Evolutionary conservation across 1,140 invertebrate species (phyloP).

Genomic region (Luehdorfia chinensis): DNA sequence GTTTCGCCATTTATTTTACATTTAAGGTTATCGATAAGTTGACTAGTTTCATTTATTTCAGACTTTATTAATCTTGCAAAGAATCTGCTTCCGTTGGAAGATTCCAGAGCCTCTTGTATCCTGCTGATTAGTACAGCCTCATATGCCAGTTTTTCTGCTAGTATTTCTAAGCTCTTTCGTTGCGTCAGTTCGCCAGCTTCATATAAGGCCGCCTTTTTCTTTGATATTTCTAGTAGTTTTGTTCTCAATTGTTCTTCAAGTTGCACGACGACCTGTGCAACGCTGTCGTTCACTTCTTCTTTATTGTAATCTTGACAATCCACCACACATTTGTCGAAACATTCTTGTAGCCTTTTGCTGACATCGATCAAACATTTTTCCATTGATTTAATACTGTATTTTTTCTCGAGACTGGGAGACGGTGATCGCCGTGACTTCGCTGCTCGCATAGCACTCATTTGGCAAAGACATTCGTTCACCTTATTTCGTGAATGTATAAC

Average conservation of each 20-base stretch:
- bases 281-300: constrained; percentile 77
- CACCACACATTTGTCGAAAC: constrained; percentile 76
- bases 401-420: constrained; percentile 78
- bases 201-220: constrained; percentile 79
- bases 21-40: constrained; percentile 83
- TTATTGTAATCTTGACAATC: constrained; percentile 54
- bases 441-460: constrained; percentile 77
- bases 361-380: constrained; percentile 79
- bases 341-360: constrained; percentile 77
- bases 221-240: constrained; percentile 82
- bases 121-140: constrained; percentile 83
- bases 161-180: constrained; percentile 81
- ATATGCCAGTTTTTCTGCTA: constrained; percentile 87
- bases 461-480: constrained; percentile 74
- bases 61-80: constrained; percentile 78
- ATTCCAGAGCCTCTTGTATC: constrained; percentile 78
- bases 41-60: constrained; percentile 84
- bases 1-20: constrained; percentile 80
- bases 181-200: constrained; percentile 81
- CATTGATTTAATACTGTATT: constrained; percentile 78
- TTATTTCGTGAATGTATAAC: constrained; percentile 77
- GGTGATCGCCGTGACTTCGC: constrained; percentile 77
- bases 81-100: constrained; percentile 72
- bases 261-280: constrained; percentile 80
- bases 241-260: constrained; percentile 81